A percentile compares a stretch with the other conserved stretches of the same genome.
Evolutionary conservation across 2,888 invertebrate genomes (phyloP).

Genomic region (Eustalomyia histrio): DNA sequence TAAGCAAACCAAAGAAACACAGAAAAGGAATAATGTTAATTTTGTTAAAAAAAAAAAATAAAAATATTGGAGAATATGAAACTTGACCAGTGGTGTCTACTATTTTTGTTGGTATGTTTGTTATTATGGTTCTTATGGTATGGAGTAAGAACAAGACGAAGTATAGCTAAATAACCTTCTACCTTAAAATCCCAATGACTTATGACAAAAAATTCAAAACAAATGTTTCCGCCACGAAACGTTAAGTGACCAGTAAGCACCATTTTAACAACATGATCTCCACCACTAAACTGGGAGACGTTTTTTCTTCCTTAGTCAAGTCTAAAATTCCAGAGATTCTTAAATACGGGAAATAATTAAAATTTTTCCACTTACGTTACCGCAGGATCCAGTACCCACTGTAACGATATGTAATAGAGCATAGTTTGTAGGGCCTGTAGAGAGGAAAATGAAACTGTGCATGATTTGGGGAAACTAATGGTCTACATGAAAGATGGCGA

Average conservation of each 20-base stretch:
- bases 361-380: too few species aligned
- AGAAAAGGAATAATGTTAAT: constrained; percentile 7
- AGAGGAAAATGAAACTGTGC: too few species aligned
- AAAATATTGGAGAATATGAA: constrained; percentile 14
- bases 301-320: not conserved
- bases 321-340: not conserved
- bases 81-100: not conserved
- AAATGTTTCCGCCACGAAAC: constrained; percentile 67
- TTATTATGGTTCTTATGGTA: too few species aligned
- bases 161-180: constrained; percentile 4
- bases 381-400: too few species aligned
- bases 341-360: too few species aligned
- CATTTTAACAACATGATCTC: constrained; percentile 51
- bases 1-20: not conserved
- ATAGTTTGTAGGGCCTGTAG: too few species aligned
- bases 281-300: constrained; percentile 8
- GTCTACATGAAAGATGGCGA: too few species aligned
- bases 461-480: too few species aligned
- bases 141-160: not conserved
- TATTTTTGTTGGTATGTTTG: not conserved
- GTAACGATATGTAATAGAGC: too few species aligned
- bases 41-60: constrained; percentile 1
- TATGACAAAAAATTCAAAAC: constrained; percentile 68
- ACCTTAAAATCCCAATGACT: constrained; percentile 61
- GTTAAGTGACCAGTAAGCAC: constrained; percentile 53